These are phyloP conservation scores for Varanus komodoensis DNA, from an alignment of 2,113 vertebrate species.

Conservation along the genomic window DNA sequence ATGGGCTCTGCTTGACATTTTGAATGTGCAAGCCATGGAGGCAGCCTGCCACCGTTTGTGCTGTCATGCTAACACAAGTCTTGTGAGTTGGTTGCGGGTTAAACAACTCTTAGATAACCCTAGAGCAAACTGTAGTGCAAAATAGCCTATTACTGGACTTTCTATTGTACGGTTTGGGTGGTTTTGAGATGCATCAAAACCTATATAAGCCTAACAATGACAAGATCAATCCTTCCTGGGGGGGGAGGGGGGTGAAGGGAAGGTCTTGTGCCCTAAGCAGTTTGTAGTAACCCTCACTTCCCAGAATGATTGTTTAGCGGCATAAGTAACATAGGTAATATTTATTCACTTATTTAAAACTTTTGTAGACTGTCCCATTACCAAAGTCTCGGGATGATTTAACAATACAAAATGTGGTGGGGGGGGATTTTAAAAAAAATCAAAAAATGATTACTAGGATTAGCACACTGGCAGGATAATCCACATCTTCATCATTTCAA, in stretches of 20 bases:
- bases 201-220: not conserved
- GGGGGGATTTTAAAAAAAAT: too few relatives aligned
- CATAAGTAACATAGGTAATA: not conserved
- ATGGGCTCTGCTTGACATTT: too few relatives aligned
- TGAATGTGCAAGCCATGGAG: too few relatives aligned
- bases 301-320: slow-evolving; percentile 20
- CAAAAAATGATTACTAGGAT: slow-evolving; percentile 22
- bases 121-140: too few relatives aligned
- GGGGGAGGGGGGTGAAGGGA: not conserved
- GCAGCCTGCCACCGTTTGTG: too few relatives aligned
- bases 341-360: too few relatives aligned
- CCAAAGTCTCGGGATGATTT: too few relatives aligned
- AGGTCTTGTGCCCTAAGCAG: not conserved
- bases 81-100: too few relatives aligned
- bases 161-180: not conserved
- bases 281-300: slow-evolving; percentile 27
- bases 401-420: too few relatives aligned
- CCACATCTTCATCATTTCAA: not conserved
- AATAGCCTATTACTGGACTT: not conserved
- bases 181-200: not conserved
- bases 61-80: too few relatives aligned
- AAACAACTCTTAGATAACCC: too few relatives aligned
- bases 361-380: too few relatives aligned
- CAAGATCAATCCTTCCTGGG: not conserved
- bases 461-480: not conserved